phyloP scores from a whole-genome alignment of 2,113 vertebrate species.

The Melanostigma gelatinosum region DNA sequence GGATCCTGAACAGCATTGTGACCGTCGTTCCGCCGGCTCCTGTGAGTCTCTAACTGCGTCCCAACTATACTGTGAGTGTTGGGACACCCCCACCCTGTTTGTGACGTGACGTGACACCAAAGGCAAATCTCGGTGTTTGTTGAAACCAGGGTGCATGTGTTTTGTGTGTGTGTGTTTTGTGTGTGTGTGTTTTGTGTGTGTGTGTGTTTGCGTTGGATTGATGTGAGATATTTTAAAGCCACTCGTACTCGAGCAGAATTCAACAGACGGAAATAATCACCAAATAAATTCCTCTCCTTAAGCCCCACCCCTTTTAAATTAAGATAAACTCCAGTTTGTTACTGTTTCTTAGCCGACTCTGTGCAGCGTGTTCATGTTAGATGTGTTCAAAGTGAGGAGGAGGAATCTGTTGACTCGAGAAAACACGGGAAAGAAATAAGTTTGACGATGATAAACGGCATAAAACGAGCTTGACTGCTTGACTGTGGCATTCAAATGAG shows the following conservation, averaged over 20 bases:
- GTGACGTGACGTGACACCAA: slow-evolving; percentile 11
- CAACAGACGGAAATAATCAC: too few relatives aligned
- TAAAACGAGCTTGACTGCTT: slow-evolving; percentile 1
- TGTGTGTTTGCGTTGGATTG: too few relatives aligned
- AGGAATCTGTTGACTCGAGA: background rate
- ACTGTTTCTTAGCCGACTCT: background rate
- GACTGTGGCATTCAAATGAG: background rate
- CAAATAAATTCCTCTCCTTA: too few relatives aligned
- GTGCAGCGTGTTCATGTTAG: background rate
- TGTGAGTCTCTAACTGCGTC: slow-evolving; percentile 4
- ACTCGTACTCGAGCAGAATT: too few relatives aligned
- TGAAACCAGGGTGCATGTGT: background rate
- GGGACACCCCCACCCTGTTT: slow-evolving; percentile 32
- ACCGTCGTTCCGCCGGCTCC: slow-evolving; percentile 10
- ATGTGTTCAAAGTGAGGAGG: background rate
- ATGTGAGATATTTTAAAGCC: too few relatives aligned
- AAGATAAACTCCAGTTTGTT: too few relatives aligned
- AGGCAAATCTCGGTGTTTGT: slow-evolving; percentile 52
- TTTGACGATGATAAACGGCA: background rate
- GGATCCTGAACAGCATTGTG: background rate
- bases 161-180: too few relatives aligned
- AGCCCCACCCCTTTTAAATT: too few relatives aligned
- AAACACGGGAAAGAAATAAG: background rate
- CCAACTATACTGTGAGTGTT: background rate
- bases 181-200: too few relatives aligned